These are phyloP conservation scores for Sialia sialis DNA, from an alignment of 2,113 vertebrate species.

Conservation along the genomic window DNA sequence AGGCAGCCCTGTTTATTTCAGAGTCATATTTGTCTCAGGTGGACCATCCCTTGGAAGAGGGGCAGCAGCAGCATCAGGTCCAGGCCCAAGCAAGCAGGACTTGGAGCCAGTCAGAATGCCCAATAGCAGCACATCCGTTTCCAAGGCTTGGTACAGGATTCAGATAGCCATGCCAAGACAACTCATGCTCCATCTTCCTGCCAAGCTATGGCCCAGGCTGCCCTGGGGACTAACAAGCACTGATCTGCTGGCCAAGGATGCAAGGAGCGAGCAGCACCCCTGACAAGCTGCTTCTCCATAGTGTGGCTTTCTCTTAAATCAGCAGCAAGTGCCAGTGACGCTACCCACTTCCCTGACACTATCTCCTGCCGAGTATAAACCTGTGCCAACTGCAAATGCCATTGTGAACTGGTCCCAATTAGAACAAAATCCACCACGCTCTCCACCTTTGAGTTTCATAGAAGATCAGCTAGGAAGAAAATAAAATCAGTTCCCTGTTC, in stretches of 20 bases:
- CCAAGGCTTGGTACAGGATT: not conserved
- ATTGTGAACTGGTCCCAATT: accelerated
- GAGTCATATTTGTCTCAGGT: accelerated
- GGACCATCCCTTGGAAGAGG: accelerated
- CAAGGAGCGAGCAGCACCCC: accelerated
- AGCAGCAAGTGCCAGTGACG: not conserved
- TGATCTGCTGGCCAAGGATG: not conserved
- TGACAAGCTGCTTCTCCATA: not conserved
- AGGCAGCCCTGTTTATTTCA: not conserved
- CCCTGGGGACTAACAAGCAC: not conserved
- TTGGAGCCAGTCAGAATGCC: not conserved
- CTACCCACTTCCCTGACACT: not conserved
- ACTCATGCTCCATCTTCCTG: not conserved
- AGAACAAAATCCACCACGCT: not conserved
- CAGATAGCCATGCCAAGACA: too few relatives aligned
- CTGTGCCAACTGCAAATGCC: not conserved
- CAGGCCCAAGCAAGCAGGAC: accelerated
- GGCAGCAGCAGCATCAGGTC: not conserved
- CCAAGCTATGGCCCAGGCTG: not conserved
- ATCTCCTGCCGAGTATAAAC: not conserved
- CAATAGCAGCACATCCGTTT: not conserved
- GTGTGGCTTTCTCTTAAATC: not conserved
- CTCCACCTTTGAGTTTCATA: not conserved
- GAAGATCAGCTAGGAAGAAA: not conserved
- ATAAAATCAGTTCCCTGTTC: not conserved